phyloP scores from a whole-genome alignment of 2,797 vertebrate genomes.

The Phalloptychus januarius region DNA sequence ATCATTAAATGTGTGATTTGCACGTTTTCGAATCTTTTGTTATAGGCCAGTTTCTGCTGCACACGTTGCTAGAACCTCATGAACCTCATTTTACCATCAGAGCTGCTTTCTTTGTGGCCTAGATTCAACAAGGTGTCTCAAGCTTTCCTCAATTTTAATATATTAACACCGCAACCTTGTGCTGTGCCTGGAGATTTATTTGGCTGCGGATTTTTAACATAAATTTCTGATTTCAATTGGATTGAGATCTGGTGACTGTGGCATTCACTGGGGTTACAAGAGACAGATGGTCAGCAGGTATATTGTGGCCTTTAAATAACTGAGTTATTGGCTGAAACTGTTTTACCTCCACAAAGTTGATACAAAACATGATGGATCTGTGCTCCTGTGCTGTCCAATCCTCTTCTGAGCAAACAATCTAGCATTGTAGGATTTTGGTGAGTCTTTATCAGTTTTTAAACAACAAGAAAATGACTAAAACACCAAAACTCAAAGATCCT shows the following conservation, averaged over 20 bases:
- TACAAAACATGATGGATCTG: background rate
- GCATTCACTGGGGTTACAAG: background rate
- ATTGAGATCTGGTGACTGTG: background rate
- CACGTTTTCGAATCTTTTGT: background rate
- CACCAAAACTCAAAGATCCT: no score
- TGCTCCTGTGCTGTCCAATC: background rate
- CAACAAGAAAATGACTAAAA: background rate
- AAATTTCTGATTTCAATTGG: background rate
- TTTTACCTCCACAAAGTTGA: background rate
- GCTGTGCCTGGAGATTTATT: background rate
- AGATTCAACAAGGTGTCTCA: background rate
- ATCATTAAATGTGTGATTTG: slow-evolving; percentile 1
- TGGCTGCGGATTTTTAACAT: background rate
- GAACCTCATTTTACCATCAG: background rate
- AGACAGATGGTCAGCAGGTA: background rate
- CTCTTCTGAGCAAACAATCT: background rate
- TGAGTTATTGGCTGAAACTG: background rate
- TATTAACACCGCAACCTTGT: background rate
- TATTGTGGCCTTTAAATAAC: background rate
- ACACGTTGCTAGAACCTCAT: background rate
- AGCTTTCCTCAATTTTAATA: background rate
- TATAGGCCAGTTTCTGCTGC: background rate
- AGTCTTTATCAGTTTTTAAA: background rate
- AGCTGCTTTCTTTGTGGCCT: background rate
- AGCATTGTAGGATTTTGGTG: background rate